These are phyloP conservation scores for Phyllostomus hastatus DNA, from an alignment of 2,113 vertebrate species.

Conservation along the genomic window DNA sequence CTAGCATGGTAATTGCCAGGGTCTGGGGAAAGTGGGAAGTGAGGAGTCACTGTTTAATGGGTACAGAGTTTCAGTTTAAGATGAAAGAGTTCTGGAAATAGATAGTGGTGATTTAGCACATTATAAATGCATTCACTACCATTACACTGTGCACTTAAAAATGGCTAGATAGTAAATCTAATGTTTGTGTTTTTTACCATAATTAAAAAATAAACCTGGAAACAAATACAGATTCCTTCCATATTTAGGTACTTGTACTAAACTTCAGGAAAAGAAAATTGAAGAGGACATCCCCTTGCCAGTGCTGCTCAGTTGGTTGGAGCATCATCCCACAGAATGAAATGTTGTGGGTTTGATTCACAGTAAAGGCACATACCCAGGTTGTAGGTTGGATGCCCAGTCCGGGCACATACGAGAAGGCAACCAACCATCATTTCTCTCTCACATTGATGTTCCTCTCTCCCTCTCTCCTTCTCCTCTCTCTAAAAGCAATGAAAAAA, in stretches of 20 bases:
- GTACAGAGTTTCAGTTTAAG: background rate
- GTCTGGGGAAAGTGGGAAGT: fast-evolving
- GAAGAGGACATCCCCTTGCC: background rate
- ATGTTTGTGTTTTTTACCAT: background rate
- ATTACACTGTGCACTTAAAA: too few relatives aligned
- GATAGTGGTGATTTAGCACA: background rate
- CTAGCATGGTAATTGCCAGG: background rate
- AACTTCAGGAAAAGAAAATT: background rate
- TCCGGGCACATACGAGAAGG: too few relatives aligned
- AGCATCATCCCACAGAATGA: too few relatives aligned
- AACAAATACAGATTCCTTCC: background rate
- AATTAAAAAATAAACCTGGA: background rate
- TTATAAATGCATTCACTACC: background rate
- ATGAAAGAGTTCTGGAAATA: background rate
- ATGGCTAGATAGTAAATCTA: background rate
- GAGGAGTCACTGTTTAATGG: background rate
- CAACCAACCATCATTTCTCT: too few relatives aligned
- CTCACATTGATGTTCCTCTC: too few relatives aligned
- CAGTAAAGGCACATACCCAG: too few relatives aligned
- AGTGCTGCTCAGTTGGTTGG: too few relatives aligned
- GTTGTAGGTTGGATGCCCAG: too few relatives aligned
- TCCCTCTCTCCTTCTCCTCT: too few relatives aligned
- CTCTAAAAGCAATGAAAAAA: too few relatives aligned
- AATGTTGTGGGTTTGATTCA: too few relatives aligned
- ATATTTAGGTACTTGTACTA: background rate